phyloP scores from a whole-genome alignment of 2,113 vertebrate genomes.

The Sphyrna mokarran region DNA sequence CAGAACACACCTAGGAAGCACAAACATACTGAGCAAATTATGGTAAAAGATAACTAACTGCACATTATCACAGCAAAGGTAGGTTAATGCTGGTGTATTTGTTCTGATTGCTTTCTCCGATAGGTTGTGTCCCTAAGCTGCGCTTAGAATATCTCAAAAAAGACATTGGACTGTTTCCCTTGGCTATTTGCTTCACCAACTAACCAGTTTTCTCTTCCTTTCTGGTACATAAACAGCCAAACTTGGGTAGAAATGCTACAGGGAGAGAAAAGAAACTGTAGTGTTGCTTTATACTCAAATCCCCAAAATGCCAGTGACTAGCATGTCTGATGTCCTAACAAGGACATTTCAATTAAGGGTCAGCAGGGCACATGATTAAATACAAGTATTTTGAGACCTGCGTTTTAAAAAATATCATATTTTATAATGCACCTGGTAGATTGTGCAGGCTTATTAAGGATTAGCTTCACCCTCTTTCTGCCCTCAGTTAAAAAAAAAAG shows the following conservation, averaged over 20 bases:
- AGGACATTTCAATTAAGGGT: not conserved
- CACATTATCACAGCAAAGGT: not conserved
- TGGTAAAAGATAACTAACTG: not conserved
- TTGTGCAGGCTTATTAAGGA: not conserved
- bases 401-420: not conserved
- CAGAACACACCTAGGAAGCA: not conserved
- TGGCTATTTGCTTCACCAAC: not conserved
- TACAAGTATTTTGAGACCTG: not conserved
- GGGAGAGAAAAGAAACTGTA: not conserved
- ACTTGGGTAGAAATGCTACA: not conserved
- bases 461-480: not conserved
- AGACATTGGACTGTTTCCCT: not conserved
- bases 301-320: not conserved
- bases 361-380: not conserved
- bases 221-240: not conserved
- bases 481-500: not conserved
- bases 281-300: not conserved
- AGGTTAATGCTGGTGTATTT: not conserved
- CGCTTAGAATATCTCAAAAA: not conserved
- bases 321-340: not conserved
- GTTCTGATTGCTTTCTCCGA: not conserved
- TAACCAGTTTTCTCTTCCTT: not conserved
- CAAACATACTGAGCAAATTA: not conserved
- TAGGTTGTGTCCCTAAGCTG: not conserved
- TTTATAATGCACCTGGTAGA: not conserved